These are phyloP conservation scores for Dendroctonus ponderosae DNA, from an alignment of 1,140 invertebrate genomes.

Conservation along the genomic window DNA sequence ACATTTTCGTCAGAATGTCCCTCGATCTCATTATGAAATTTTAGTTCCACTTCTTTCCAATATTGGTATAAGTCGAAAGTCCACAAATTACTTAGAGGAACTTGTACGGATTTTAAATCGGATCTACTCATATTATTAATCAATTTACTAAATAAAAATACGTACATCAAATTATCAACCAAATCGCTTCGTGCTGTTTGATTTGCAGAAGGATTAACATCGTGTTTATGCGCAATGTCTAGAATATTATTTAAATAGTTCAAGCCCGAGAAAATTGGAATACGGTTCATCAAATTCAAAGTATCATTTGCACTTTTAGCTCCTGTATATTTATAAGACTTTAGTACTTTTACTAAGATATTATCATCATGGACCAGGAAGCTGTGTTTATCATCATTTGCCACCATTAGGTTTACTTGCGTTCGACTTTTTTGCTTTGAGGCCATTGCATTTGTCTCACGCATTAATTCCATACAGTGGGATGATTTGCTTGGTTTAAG, in stretches of 20 bases:
- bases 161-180: conserved; percentile 30
- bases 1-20: conserved; percentile 15
- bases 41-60: conserved; percentile 10
- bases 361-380: conserved; percentile 29
- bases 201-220: conserved; percentile 19
- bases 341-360: conserved; percentile 18
- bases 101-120: background rate
- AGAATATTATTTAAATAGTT: background rate
- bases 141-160: conserved; percentile 28
- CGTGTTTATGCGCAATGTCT: conserved; percentile 35
- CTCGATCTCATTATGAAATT: background rate
- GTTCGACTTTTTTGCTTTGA: background rate
- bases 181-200: background rate
- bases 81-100: conserved; percentile 16
- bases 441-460: conserved; percentile 9
- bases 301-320: conserved; percentile 5
- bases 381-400: background rate
- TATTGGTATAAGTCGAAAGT: conserved; percentile 12
- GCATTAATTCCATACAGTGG: conserved; percentile 7
- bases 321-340: conserved; percentile 23
- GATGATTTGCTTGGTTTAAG: conserved; percentile 2
- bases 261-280: conserved; percentile 3
- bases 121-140: background rate
- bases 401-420: background rate
- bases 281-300: conserved; percentile 10